Conservation (phyloP, 2,797 vertebrate species). For the Onychomys leucogaster region DNA sequence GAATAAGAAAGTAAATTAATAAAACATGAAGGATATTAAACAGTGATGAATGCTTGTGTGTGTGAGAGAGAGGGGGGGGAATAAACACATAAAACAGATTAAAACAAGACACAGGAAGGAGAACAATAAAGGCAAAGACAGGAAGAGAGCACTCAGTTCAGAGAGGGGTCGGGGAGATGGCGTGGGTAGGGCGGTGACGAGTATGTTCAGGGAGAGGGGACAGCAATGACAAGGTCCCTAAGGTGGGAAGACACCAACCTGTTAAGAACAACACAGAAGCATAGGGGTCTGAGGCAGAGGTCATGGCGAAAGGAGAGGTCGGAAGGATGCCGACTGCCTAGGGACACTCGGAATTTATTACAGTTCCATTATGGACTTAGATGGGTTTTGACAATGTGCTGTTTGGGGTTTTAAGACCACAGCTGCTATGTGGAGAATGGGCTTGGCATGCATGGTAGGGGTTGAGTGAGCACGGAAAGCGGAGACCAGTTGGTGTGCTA, state of each 20-base stretch:
- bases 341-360: no score
- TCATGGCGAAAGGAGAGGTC: fast-evolving
- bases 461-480: neutral
- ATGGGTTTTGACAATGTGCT: neutral
- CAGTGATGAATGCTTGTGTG: fast-evolving
- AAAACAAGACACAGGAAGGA: neutral
- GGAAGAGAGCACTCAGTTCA: neutral
- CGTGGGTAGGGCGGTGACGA: neutral
- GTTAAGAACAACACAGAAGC: neutral
- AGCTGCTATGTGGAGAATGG: neutral
- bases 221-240: neutral
- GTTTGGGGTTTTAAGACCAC: neutral
- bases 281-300: fast-evolving
- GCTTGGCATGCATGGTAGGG: neutral
- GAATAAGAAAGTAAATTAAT: neutral
- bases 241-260: neutral
- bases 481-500: neutral
- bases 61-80: neutral
- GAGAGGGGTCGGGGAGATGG: neutral
- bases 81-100: neutral
- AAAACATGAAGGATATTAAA: neutral
- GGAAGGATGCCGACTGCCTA: neutral
- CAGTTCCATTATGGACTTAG: neutral
- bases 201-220: neutral
- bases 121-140: neutral